A percentile compares a stretch with the other conserved stretches of the same genome.
phyloP scores from a whole-genome alignment of 1,140 invertebrate species.

The Antheraea mylitta region DNA sequence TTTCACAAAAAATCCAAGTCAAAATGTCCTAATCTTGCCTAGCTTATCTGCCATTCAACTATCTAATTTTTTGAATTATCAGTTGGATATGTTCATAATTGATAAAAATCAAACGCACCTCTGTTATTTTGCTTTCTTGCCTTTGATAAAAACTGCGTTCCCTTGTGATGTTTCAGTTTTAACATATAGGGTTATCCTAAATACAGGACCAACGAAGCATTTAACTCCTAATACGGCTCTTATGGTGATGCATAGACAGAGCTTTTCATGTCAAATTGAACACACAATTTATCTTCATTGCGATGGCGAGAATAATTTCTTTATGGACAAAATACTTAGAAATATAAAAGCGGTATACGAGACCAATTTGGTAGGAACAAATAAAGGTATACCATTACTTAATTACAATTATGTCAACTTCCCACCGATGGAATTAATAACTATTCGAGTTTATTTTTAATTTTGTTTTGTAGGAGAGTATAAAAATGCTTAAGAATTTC shows the following conservation, averaged over 20 bases:
- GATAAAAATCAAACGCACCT: constrained; percentile 73
- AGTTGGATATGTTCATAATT: constrained; percentile 85
- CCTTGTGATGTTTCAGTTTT: constrained; percentile 56
- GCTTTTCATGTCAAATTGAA: constrained; percentile 46
- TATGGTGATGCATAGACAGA: constrained; percentile 50
- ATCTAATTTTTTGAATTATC: constrained; percentile 86
- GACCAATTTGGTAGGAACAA: constrained; percentile 62
- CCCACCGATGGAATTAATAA: constrained; percentile 55
- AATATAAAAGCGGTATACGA: constrained; percentile 40
- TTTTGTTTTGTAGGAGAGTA: not conserved
- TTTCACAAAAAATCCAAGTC: constrained; percentile 30
- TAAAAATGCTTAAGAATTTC: too few species aligned
- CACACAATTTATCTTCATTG: constrained; percentile 35
- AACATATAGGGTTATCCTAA: constrained; percentile 49
- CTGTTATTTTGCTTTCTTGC: constrained; percentile 52
- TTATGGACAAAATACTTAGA: constrained; percentile 45
- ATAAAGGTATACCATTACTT: constrained; percentile 34
- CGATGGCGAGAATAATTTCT: constrained; percentile 38
- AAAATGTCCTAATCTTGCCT: constrained; percentile 54
- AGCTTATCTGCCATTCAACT: constrained; percentile 86
- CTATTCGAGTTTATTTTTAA: constrained; percentile 51
- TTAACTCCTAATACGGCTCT: constrained; percentile 39
- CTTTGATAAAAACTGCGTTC: constrained; percentile 52
- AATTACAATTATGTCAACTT: constrained; percentile 42
- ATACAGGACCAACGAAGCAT: constrained; percentile 26